phyloP scores from a whole-genome alignment of 2,888 invertebrate genomes.

The Brassicogethes aeneus region DNA sequence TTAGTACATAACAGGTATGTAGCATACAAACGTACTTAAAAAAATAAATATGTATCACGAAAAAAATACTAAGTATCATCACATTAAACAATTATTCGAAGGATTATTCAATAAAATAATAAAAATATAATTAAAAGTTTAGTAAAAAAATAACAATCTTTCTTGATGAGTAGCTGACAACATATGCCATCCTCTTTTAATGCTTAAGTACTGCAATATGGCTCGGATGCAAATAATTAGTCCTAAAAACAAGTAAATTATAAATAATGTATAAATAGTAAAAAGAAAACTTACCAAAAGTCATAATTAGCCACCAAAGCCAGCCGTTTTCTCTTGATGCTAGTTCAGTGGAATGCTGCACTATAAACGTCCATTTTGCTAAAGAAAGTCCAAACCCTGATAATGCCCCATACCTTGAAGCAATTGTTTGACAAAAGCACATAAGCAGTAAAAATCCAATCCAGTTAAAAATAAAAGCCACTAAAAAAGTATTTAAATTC shows the following conservation, averaged over 20 bases:
- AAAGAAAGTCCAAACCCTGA: slow-evolving; percentile 88
- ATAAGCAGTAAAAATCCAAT: slow-evolving; percentile 85
- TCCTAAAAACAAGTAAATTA: slow-evolving; percentile 45
- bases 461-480: slow-evolving; percentile 94
- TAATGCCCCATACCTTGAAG: slow-evolving; percentile 84
- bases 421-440: slow-evolving; percentile 92
- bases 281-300: slow-evolving; percentile 57
- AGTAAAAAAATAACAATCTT: slow-evolving; percentile 81
- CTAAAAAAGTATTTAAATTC: slow-evolving; percentile 40
- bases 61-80: no score
- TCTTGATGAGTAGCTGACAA: slow-evolving; percentile 81
- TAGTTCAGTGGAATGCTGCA: slow-evolving; percentile 82
- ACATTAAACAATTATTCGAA: no score
- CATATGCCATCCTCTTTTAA: slow-evolving; percentile 81
- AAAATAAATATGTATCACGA: no score
- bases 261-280: neutral
- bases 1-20: no score
- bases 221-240: slow-evolving; percentile 81
- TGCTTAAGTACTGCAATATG: slow-evolving; percentile 79
- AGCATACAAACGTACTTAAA: no score
- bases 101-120: no score
- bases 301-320: slow-evolving; percentile 90
- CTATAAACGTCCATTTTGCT: slow-evolving; percentile 92
- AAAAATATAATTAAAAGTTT: no score
- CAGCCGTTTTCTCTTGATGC: slow-evolving; percentile 83